These are phyloP conservation scores for Blastobasis lacticolella DNA, from an alignment of 2,888 invertebrate species.

Conservation along the genomic window DNA sequence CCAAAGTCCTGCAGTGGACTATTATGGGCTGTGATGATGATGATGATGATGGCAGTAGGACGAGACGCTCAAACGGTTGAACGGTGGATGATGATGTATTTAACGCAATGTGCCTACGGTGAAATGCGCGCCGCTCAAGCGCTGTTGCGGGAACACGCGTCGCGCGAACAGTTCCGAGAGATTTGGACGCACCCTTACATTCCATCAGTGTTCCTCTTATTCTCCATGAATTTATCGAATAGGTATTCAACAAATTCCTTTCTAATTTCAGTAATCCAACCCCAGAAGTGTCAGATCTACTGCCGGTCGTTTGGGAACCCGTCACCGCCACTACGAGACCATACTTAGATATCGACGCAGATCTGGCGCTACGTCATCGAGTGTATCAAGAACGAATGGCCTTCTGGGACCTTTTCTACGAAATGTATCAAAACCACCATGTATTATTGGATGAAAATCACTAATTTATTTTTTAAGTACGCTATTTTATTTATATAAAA, in stretches of 20 bases:
- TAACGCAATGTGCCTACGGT: not conserved
- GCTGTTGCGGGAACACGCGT: not conserved
- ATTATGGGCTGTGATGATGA: no score
- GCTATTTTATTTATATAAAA: no score
- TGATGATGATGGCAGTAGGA: not conserved
- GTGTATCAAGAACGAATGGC: constrained; percentile 12
- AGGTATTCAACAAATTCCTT: not conserved
- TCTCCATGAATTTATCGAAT: not conserved
- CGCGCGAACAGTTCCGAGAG: not conserved
- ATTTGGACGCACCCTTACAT: not conserved
- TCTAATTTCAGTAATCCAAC: constrained; percentile 12
- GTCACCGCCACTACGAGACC: constrained; percentile 5
- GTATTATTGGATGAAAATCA: not conserved
- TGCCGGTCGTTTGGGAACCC: constrained; percentile 14
- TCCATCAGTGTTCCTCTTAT: not conserved
- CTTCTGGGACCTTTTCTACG: constrained; percentile 16
- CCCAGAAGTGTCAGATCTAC: constrained; percentile 6
- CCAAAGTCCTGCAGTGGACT: no score
- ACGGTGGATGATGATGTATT: not conserved
- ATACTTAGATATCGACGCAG: constrained; percentile 12
- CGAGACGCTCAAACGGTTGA: not conserved
- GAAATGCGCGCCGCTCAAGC: not conserved
- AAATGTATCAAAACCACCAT: not conserved
- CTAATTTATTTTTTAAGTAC: not conserved
- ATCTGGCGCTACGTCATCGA: constrained; percentile 6